Base-by-base conservation (phyloP, 2,797 vertebrate genomes). In the Sebastes umbrosus region DNA sequence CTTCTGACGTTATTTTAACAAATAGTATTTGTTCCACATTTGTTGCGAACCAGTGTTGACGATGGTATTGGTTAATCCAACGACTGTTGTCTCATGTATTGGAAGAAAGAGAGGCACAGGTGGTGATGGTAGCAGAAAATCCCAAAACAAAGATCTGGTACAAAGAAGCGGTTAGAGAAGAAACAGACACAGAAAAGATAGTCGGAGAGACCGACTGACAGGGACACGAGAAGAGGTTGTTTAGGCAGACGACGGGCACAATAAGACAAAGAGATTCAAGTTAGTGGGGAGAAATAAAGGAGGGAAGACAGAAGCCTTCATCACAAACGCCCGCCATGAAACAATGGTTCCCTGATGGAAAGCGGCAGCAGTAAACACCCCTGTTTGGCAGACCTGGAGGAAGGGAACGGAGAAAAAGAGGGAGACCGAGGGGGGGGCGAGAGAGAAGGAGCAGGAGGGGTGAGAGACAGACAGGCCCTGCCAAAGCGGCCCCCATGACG, bases 331-430 rank as follows among this genome's bases (percentile, higher is more conserved):
- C 64, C 75, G 32, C 73, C 69, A 50, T 79, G 82, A 92, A 91
- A 90, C 90, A 91, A 90, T 83, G 66, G 85, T 54, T 90, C 87
- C 85, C 87, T 82, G 73, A 89, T 86, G 87, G 86, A 86, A 75
- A 67, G 82, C 73, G 65, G 85, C 83, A 80, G 77, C 79, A 34
- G 83, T 77, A 4, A 87, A 73, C 85, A 84, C 71, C 39, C 69
- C 50, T 59, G 83, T 90, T 88, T 89, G 84, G 86, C 81, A 81
- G 75, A 82, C 57, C 68, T 60, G 39, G 43, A 85, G 39, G 62
- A 76, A 70, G 27, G 39, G 79, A 74, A 39, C 68, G 75, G 27
- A 65, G 64, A 64, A 58, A 34, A 50, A 54, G 27, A 58, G 32
- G 25, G 24, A 62, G 52, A 58, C 43, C 11, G 14, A 24, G 5